These are phyloP conservation scores for Anser cygnoides DNA, from an alignment of 2,113 vertebrate species.

Conservation along the genomic window DNA sequence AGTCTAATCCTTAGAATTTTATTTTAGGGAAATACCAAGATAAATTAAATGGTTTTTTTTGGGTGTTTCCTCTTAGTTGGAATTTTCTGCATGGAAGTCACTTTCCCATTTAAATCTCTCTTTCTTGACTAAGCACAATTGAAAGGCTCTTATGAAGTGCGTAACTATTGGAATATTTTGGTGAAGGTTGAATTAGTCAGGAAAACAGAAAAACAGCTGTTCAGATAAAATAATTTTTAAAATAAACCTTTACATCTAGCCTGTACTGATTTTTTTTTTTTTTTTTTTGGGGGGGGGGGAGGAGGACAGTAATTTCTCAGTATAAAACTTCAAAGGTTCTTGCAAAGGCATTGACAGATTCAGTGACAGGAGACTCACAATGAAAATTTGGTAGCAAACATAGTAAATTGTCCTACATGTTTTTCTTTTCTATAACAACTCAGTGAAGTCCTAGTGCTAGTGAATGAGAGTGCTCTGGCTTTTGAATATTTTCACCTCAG, in stretches of 20 bases:
- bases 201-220: neutral
- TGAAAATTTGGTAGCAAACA: neutral
- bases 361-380: neutral
- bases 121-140: neutral
- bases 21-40: neutral
- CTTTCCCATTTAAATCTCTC: neutral
- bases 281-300: too few relatives aligned
- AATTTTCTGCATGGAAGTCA: neutral
- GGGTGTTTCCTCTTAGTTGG: neutral
- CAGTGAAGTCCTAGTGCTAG: neutral
- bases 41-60: neutral
- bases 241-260: neutral
- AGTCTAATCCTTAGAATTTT: neutral
- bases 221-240: neutral
- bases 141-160: neutral
- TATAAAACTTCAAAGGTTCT: neutral
- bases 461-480: neutral
- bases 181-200: neutral
- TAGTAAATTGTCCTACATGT: neutral
- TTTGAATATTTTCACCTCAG: neutral
- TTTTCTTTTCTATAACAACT: neutral
- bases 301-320: neutral
- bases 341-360: neutral
- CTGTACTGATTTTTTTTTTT: neutral
- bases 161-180: neutral